These are phyloP conservation scores for Xerus inauris DNA, from an alignment of 2,113 vertebrate species.

Conservation along the genomic window DNA sequence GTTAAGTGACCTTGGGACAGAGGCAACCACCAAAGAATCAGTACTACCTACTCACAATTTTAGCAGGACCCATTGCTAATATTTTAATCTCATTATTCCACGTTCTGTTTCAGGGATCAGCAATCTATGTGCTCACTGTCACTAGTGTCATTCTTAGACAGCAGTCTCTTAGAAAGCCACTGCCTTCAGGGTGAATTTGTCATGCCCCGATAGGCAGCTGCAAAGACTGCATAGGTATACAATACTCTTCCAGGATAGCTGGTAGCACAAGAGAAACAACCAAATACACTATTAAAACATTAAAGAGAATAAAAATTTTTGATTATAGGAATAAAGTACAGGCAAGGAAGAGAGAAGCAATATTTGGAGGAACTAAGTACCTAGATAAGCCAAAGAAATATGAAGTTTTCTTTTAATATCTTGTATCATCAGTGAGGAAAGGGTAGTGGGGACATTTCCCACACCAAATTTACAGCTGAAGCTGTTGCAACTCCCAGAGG, in stretches of 20 bases:
- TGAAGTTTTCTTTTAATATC: conserved; percentile 22
- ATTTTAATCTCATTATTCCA: neutral
- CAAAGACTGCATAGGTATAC: neutral
- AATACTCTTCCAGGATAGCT: neutral
- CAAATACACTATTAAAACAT: conserved; percentile 2
- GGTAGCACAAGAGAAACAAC: conserved; percentile 11
- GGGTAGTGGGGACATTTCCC: neutral
- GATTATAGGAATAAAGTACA: neutral
- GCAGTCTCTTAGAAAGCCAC: neutral
- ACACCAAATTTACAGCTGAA: neutral
- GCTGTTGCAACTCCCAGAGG: conserved; percentile 36
- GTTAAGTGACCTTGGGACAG: neutral
- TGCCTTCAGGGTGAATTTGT: neutral
- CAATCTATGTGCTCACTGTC: neutral
- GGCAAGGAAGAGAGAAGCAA: neutral
- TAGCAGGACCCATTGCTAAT: neutral
- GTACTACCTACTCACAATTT: neutral
- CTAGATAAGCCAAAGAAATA: neutral
- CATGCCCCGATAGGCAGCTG: neutral
- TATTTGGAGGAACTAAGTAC: neutral
- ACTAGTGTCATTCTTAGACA: neutral
- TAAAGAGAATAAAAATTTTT: neutral
- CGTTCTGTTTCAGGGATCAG: neutral
- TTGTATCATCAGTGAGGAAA: neutral
- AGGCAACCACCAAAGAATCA: neutral